phyloP scores from a whole-genome alignment of 2,888 invertebrate genomes.

The Ectropis crepuscularia region DNA sequence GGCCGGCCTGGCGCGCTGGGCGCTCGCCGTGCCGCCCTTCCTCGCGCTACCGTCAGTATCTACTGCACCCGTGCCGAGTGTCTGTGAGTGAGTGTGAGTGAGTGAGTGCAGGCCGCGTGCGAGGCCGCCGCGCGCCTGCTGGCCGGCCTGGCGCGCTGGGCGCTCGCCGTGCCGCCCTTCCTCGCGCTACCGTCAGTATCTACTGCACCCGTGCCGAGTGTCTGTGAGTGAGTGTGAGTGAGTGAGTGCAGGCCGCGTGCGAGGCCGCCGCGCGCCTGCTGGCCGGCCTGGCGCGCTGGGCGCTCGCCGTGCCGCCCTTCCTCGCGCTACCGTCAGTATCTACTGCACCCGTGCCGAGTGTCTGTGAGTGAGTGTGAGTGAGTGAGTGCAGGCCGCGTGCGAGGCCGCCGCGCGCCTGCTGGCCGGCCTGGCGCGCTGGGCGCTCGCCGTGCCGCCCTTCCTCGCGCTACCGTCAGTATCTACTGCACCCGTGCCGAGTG shows the following conservation, averaged over 20 bases:
- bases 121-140: constrained; percentile 97
- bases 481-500: too few relatives aligned
- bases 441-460: constrained; percentile 92
- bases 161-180: constrained; percentile 92
- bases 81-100: constrained; percentile 88
- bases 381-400: constrained; percentile 97
- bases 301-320: constrained; percentile 92
- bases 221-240: constrained; percentile 88
- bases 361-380: constrained; percentile 88
- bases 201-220: too few relatives aligned
- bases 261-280: constrained; percentile 97
- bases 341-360: too few relatives aligned
- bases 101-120: constrained; percentile 97
- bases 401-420: constrained; percentile 97
- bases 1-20: constrained; percentile 96
- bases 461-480: constrained; percentile 88
- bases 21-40: constrained; percentile 92
- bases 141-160: constrained; percentile 96
- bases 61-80: too few relatives aligned
- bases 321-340: constrained; percentile 88
- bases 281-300: constrained; percentile 96
- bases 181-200: constrained; percentile 88
- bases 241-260: constrained; percentile 97
- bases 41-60: constrained; percentile 88
- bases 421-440: constrained; percentile 96